Percentiles rank a stretch among this genome's conserved stretches.
Conservation (phyloP, 2,113 vertebrate genomes). For the Lamprotornis superbus region DNA sequence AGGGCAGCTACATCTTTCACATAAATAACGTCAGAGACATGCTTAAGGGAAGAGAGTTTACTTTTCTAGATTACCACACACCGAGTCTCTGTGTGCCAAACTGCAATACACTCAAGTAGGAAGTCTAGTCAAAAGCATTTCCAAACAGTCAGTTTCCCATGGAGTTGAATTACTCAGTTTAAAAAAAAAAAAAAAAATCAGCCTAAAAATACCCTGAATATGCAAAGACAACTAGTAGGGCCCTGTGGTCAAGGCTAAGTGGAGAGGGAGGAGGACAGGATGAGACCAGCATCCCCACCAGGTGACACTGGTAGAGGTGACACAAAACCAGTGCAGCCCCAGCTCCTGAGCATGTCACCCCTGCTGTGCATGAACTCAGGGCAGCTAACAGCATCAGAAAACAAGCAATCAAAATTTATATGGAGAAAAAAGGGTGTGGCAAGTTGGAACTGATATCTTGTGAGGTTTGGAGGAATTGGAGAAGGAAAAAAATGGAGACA, state of each 20-base stretch:
- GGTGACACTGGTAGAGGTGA: neutral
- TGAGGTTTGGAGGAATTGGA: neutral
- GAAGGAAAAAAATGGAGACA: neutral
- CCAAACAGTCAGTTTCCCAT: constrained; percentile 58
- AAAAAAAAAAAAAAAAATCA: neutral
- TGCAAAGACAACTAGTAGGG: neutral
- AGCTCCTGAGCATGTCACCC: neutral
- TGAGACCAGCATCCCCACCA: neutral
- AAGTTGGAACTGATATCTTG: neutral
- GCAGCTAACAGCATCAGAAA: neutral
- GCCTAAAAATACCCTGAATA: neutral
- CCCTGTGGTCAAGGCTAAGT: neutral
- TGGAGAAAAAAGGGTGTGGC: neutral
- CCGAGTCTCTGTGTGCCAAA: constrained; percentile 8
- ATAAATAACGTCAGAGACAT: neutral
- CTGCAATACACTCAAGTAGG: constrained; percentile 47
- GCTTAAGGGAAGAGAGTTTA: neutral
- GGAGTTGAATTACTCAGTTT: neutral
- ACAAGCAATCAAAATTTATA: neutral
- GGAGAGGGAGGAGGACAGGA: neutral
- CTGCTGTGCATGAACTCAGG: neutral
- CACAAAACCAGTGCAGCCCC: neutral
- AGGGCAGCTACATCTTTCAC: neutral
- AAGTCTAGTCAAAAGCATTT: constrained; percentile 62
- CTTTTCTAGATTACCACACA: constrained; percentile 56